Conservation (phyloP, 1,140 invertebrate species). For the Battus philenor region DNA sequence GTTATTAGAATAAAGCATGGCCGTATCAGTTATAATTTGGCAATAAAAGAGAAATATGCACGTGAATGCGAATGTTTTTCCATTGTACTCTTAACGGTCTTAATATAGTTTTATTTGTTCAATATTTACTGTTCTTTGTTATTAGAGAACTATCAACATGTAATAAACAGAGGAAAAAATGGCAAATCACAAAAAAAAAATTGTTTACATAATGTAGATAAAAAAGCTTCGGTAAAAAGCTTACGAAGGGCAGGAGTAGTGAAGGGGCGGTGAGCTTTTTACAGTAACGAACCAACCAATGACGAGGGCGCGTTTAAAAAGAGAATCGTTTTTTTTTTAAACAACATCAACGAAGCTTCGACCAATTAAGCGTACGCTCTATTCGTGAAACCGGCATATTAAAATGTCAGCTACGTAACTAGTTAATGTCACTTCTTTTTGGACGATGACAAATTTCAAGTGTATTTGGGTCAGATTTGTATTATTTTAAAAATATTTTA, state of each 20-base stretch:
- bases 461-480: too few species aligned
- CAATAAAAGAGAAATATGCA: constrained; percentile 47
- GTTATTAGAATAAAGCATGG: constrained; percentile 52
- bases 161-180: too few species aligned
- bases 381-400: constrained; percentile 5
- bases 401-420: background rate
- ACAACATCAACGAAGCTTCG: constrained; percentile 6
- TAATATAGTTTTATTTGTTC: constrained; percentile 60
- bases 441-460: too few species aligned
- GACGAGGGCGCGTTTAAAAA: constrained; percentile 44
- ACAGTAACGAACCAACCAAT: constrained; percentile 44
- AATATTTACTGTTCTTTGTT: constrained; percentile 34
- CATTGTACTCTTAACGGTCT: constrained; percentile 40
- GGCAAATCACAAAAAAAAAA: too few species aligned
- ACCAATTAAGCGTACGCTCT: constrained; percentile 28
- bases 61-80: constrained; percentile 62
- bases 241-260: constrained; percentile 29
- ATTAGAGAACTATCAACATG: too few species aligned
- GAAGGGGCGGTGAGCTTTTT: constrained; percentile 63
- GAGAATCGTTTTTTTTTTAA: constrained; percentile 42
- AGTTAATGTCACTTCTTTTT: background rate
- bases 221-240: constrained; percentile 48
- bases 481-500: too few species aligned
- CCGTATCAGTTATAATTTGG: constrained; percentile 48
- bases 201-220: too few species aligned